Base-by-base conservation (phyloP, 2,888 invertebrate genomes). In the Phrixothrix hirtus region DNA sequence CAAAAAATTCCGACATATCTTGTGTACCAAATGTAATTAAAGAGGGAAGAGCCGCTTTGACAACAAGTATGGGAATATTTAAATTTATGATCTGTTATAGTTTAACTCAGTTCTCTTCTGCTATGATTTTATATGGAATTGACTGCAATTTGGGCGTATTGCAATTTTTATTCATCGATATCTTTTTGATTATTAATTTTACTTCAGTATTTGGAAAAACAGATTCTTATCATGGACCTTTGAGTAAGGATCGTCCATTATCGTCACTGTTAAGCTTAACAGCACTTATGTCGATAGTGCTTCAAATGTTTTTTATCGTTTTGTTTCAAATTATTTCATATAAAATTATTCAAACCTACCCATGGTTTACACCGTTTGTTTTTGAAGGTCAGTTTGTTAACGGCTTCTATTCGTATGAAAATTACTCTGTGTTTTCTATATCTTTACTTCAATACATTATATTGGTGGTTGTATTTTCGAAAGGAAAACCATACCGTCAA, bases 71-170 rank as follows among this genome's bases (percentile, higher is more conserved):
- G 77, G 95, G 95, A 0, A 90, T 96, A 56, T 98, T 98, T 80
- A 97, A 97, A 68, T 96, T 95, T 79, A 98, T 98, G 96, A 89
- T 96, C 0, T 88, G 92, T 0, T 98, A 97, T 77, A 95, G 94
- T 16, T 79, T 96, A 39, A 89, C 92, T 0, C 94, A 96, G 73
- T 95, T 95, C 76, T 80, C 88, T 42, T 92, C 95, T 0, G 92
- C 95, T 17, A 88, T 94, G 63, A 85, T 96, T 38, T 78, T 96
- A 0, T 96, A 96, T 74, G 76, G 77, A 25, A 85, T 86, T 67
- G 81, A 83, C 57, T 77, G 77, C 10, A 84, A 84, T 66, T 66
- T 87, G 45, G 81, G 83, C 1, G 84, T 85, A 55, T 65, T 82
- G 32, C 81, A 87, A 65, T 87, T 84, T 66, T 74, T 87, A 1